Conservation (phyloP, 2,113 vertebrate species). For the Campylomormyrus tamandua region DNA sequence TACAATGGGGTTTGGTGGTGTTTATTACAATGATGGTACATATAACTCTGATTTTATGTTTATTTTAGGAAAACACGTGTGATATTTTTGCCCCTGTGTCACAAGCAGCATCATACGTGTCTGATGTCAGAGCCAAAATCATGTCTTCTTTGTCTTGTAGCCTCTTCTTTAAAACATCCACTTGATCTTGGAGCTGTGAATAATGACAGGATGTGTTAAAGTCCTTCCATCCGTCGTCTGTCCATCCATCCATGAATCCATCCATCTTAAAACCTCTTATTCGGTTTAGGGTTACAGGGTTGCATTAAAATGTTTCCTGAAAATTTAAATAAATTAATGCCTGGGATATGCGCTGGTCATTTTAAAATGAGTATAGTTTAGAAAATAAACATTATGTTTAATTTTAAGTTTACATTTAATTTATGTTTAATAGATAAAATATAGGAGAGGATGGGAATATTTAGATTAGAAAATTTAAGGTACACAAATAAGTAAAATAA, state of each 20-base stretch:
- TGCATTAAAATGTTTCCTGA: neutral
- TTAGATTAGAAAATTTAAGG: neutral
- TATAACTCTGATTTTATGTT: neutral
- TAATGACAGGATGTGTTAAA: neutral
- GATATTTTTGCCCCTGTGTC: neutral
- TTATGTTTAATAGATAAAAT: neutral
- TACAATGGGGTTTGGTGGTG: neutral
- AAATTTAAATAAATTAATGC: neutral
- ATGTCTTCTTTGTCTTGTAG: conserved; percentile 25
- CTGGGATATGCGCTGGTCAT: neutral
- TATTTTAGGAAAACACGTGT: neutral
- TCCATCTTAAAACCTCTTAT: neutral
- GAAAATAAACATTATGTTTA: neutral
- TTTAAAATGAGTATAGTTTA: neutral
- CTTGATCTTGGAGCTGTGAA: conserved; percentile 30
- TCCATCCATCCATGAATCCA: neutral
- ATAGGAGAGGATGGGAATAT: neutral
- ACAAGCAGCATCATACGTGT: conserved; percentile 22
- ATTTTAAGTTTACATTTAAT: too few species aligned
- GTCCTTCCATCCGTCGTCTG: neutral
- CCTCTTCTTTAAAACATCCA: conserved; percentile 5
- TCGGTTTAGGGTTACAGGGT: neutral
- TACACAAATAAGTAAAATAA: neutral
- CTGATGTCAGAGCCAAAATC: conserved; percentile 13
- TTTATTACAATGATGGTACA: neutral